phyloP scores from a whole-genome alignment of 2,113 vertebrate genomes.

The Scomber japonicus region DNA sequence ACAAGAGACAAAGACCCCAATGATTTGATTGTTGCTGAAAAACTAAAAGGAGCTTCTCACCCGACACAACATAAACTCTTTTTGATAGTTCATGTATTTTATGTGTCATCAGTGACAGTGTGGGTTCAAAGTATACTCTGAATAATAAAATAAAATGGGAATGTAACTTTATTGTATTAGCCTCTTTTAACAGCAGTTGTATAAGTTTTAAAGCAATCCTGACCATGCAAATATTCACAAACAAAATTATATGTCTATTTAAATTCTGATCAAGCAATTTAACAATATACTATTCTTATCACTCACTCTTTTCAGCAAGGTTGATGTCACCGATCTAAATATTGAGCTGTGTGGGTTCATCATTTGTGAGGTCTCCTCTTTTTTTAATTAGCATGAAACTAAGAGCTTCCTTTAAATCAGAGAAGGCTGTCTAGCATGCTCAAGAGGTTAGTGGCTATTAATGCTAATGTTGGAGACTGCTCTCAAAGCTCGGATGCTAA shows the following conservation, averaged over 20 bases:
- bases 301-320: not conserved
- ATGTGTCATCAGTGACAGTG: not conserved
- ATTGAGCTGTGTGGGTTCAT: slow-evolving; percentile 12
- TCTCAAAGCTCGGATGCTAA: slow-evolving; percentile 58
- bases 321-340: slow-evolving; percentile 15
- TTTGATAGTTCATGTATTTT: slow-evolving; percentile 36
- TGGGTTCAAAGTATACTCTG: slow-evolving; percentile 24
- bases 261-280: slow-evolving; percentile 1
- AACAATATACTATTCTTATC: not conserved
- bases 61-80: not conserved
- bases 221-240: slow-evolving; percentile 7
- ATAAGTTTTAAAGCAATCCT: not conserved
- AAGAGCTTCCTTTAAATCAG: slow-evolving; percentile 21
- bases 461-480: slow-evolving; percentile 44
- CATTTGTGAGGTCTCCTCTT: not conserved
- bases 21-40: slow-evolving; percentile 28
- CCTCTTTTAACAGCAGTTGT: not conserved
- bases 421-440: slow-evolving; percentile 40
- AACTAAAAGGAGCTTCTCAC: slow-evolving; percentile 22
- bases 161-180: not conserved
- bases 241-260: not conserved
- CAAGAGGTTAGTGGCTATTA: slow-evolving; percentile 57
- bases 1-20: not conserved
- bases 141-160: slow-evolving; percentile 11
- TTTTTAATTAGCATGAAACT: slow-evolving; percentile 21